A percentile compares a stretch with the other conserved stretches of the same genome.
These are phyloP conservation scores for Drosophila villosipedis DNA, from an alignment of 2,888 invertebrate genomes.

Conservation along the genomic window DNA sequence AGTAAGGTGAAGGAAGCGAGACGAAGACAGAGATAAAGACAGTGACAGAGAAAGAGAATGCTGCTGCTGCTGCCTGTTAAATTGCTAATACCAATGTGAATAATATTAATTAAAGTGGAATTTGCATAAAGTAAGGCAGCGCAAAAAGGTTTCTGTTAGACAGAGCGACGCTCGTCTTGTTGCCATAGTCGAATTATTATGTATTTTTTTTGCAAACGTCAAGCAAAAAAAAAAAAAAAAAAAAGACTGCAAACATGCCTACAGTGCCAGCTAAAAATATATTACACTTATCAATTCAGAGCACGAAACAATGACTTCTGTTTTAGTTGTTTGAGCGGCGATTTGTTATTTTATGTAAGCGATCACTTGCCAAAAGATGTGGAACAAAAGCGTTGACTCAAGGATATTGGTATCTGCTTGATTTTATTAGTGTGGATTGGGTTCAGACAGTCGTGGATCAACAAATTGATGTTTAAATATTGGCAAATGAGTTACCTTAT, in stretches of 20 bases:
- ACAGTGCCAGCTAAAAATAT: neutral
- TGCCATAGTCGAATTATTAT: neutral
- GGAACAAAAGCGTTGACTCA: neutral
- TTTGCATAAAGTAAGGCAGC: constrained; percentile 75
- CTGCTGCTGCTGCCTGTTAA: constrained; percentile 45
- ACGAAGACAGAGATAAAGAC: constrained; percentile 15
- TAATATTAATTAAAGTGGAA: constrained; percentile 78
- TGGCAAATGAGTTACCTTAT: neutral
- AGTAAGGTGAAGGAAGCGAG: constrained; percentile 46
- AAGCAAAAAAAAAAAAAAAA: neutral
- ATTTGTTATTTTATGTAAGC: neutral
- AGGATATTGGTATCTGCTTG: neutral
- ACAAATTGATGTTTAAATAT: neutral
- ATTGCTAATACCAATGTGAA: constrained; percentile 49
- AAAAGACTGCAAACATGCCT: neutral
- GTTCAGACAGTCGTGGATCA: neutral
- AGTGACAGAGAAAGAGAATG: constrained; percentile 55
- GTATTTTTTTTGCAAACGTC: neutral
- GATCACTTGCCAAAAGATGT: neutral
- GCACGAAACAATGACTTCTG: neutral
- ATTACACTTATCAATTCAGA: neutral
- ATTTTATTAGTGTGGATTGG: neutral
- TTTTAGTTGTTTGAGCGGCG: neutral
- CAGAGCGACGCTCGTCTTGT: constrained; percentile 68
- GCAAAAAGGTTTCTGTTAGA: constrained; percentile 72